A percentile compares a stretch with the other conserved stretches of the same genome.
Evolutionary conservation across 2,888 invertebrate species (phyloP).

Genomic region (Drosophila incognita): DNA sequence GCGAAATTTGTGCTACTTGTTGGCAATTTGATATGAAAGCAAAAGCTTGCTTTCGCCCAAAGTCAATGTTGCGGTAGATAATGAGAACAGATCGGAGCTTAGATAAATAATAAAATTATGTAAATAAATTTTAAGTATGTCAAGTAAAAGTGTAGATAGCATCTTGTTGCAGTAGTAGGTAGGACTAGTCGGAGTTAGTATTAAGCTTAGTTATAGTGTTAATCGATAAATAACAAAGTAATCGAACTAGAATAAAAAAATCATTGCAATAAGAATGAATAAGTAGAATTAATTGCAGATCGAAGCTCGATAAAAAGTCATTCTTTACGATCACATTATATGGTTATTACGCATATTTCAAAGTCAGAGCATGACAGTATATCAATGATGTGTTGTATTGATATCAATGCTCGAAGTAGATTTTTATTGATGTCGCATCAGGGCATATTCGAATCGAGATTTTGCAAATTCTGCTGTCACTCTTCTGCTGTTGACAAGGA

Average conservation of each 20-base stretch:
- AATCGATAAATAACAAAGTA: neutral
- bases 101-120: neutral
- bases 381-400: neutral
- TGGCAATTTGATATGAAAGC: constrained; percentile 11
- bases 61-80: neutral
- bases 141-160: neutral
- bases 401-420: neutral
- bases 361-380: neutral
- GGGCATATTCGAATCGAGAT: neutral
- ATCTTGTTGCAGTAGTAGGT: neutral
- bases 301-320: neutral
- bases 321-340: neutral
- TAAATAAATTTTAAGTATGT: neutral
- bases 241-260: neutral
- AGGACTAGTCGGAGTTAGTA: neutral
- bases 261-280: neutral
- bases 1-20: constrained; percentile 38
- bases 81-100: constrained; percentile 5
- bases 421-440: neutral
- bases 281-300: neutral
- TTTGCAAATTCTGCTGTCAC: constrained; percentile 5
- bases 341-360: neutral
- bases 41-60: constrained; percentile 8
- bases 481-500: constrained; percentile 11
- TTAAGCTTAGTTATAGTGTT: neutral